phyloP scores from a whole-genome alignment of 2,797 vertebrate species.

The Dicrostonyx torquatus region DNA sequence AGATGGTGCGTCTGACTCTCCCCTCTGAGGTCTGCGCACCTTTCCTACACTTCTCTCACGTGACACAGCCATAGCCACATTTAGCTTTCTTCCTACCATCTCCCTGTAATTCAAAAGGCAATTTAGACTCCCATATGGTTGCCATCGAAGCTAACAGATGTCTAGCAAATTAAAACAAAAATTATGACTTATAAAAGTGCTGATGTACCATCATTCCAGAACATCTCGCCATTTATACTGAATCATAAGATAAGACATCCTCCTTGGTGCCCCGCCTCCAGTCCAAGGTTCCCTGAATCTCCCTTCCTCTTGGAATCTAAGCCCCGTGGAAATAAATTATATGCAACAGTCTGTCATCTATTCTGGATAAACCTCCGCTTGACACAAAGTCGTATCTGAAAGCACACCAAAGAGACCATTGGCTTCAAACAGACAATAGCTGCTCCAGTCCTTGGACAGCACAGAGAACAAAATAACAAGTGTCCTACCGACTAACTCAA shows the following conservation, averaged over 20 bases:
- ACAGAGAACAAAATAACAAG: constrained; percentile 29
- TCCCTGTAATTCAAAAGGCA: constrained; percentile 82
- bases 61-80: constrained; percentile 72
- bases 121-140: constrained; percentile 82
- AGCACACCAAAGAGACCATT: constrained; percentile 48
- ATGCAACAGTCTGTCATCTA: constrained; percentile 44
- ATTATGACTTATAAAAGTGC: constrained; percentile 84
- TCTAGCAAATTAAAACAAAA: constrained; percentile 85
- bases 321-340: constrained; percentile 33
- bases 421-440: constrained; percentile 17
- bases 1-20: constrained; percentile 13
- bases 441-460: neutral
- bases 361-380: neutral
- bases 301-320: constrained; percentile 11
- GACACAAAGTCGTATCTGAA: constrained; percentile 52
- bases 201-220: constrained; percentile 80
- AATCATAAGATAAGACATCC: constrained; percentile 80
- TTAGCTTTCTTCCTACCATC: constrained; percentile 72
- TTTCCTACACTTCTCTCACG: constrained; percentile 68
- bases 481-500: neutral
- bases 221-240: constrained; percentile 72
- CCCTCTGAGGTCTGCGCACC: constrained; percentile 64
- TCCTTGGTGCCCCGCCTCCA: constrained; percentile 29
- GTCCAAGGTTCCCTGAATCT: constrained; percentile 66
- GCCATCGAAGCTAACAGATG: constrained; percentile 84